Evolutionary conservation across 2,797 vertebrate genomes (phyloP), one percentile per base, ranked within the genome.

Genomic region (Luscinia megarhynchos): DNA sequence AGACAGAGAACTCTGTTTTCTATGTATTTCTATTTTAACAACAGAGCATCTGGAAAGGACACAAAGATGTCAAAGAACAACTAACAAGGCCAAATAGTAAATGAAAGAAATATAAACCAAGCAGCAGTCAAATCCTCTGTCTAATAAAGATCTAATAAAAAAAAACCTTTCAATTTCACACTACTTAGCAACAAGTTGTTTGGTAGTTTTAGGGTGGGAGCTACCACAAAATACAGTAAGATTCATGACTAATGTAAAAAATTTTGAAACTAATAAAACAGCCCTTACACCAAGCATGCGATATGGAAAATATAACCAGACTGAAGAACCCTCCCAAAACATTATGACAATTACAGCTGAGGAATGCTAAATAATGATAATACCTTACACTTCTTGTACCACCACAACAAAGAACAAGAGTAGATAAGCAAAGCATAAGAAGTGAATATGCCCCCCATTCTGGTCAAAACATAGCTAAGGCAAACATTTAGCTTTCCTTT

Each of bases 391-490:
- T 86, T 87, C 68, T 73, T 75, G 4, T 72, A 83, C 68, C 43
- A 88, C 74, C 89, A 48, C 48, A 48, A 93, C 79, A 92, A 77
- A 78, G 36, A 81, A 85, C 51, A 72, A 58, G 54, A 92, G 32
- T 51, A 94, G 95, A 94, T 89, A 95, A 91, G 62, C 78, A 82
- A 61, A 72, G 24, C 72, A 86, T n/a, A 92, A 40, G 58, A 88
- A 81, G 27, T 32, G 24, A 91, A 58, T 46, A 81, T 86, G 51
- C 58, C 69, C 67, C 66, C 61, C 6, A 12, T 91, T 93, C 80
- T 81, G 76, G 74, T 93, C 88, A 91, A 87, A 87, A 87, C 30
- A 9, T 58, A 88, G 43, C 13, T 43, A 15, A 91, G 18, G n/a
- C 1, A 8, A 88, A 86, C 32, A 8, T 64, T 90, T 34, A 91